Evolutionary conservation across 2,113 vertebrate species (phyloP).

Genomic region (Halcyon malimbica): DNA sequence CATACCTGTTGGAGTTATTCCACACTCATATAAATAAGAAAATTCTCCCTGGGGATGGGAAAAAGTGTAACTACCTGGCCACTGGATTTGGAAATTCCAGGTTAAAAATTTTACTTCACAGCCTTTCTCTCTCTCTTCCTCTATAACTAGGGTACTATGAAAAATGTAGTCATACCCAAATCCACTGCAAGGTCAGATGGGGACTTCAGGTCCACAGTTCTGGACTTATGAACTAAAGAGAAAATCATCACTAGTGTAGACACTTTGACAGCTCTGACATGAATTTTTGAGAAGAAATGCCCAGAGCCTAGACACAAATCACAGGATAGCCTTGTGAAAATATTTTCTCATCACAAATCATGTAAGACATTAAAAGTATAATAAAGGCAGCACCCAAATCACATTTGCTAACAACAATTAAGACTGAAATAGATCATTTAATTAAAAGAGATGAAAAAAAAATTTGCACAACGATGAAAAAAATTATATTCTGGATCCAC

Average conservation of each 20-base stretch:
- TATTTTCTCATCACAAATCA: not conserved
- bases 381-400: not conserved
- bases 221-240: not conserved
- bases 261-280: not conserved
- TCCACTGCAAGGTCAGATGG: not conserved
- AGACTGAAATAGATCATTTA: not conserved
- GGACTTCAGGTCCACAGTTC: not conserved
- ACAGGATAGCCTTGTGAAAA: not conserved
- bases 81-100: not conserved
- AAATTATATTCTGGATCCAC: rapidly evolving
- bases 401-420: not conserved
- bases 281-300: not conserved
- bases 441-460: not conserved
- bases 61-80: not conserved
- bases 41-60: not conserved
- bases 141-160: not conserved
- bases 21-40: not conserved
- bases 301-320: not conserved
- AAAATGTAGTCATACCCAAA: not conserved
- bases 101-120: not conserved
- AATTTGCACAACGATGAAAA: not conserved
- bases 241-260: not conserved
- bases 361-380: not conserved
- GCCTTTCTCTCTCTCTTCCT: not conserved
- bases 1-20: not conserved